These are phyloP conservation scores for Myocastor coypus DNA, from an alignment of 2,113 vertebrate genomes.

Conservation along the genomic window DNA sequence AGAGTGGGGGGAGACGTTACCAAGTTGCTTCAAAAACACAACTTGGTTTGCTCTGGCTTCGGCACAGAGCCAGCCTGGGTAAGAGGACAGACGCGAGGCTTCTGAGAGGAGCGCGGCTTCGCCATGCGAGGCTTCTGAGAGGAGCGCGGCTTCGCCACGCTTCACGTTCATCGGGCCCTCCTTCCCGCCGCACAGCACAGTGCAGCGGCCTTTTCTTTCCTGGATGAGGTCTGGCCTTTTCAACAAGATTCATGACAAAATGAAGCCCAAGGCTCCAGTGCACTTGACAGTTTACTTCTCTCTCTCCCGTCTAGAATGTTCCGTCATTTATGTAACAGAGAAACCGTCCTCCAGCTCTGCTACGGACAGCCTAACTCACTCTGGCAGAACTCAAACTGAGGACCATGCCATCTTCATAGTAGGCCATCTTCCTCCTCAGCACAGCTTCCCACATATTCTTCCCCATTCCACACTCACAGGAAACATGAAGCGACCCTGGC, in stretches of 20 bases:
- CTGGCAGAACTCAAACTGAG: not conserved
- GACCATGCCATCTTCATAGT: not conserved
- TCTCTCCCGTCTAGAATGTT: not conserved
- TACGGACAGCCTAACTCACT: not conserved
- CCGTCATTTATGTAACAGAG: not conserved
- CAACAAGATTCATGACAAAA: not conserved
- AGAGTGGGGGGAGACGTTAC: not conserved
- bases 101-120: not conserved
- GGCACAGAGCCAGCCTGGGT: not conserved
- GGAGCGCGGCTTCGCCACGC: too few species aligned
- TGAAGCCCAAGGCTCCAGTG: not conserved
- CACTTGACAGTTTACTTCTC: not conserved
- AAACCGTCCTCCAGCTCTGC: not conserved
- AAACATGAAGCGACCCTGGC: not conserved
- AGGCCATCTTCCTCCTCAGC: not conserved
- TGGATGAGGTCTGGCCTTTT: not conserved
- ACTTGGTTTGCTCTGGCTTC: slow-evolving; percentile 13
- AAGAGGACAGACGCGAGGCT: not conserved
- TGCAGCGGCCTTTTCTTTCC: not conserved
- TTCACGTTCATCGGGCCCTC: not conserved
- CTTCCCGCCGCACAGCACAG: not conserved
- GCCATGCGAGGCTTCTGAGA: too few species aligned
- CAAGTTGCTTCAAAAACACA: not conserved
- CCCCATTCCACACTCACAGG: not conserved
- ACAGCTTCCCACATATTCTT: not conserved